Evolutionary conservation across 2,888 invertebrate genomes (phyloP).

Genomic region (Sylvicola fuscatus): DNA sequence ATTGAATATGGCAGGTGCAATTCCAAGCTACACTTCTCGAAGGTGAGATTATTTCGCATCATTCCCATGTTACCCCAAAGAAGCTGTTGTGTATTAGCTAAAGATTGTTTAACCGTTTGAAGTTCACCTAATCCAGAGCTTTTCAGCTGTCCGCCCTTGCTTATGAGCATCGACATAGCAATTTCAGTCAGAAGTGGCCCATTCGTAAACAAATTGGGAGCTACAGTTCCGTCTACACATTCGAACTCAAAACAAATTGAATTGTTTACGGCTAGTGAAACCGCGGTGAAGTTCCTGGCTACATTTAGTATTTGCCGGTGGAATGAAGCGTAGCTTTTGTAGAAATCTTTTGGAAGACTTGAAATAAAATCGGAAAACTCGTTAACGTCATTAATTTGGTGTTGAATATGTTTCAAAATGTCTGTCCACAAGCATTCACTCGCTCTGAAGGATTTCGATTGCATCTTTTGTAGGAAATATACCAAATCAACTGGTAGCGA

Average conservation of each 20-base stretch:
- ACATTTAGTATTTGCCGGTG: background rate
- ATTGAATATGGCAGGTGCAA: conserved; percentile 10
- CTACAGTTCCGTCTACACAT: background rate
- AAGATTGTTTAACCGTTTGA: conserved; percentile 14
- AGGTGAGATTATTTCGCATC: conserved; percentile 16
- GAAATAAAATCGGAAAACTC: background rate
- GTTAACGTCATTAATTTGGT: background rate
- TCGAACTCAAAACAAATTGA: background rate
- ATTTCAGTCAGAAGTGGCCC: background rate
- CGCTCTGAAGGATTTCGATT: background rate
- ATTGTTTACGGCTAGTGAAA: conserved; percentile 2
- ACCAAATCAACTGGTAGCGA: conserved; percentile 4
- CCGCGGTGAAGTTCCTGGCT: background rate
- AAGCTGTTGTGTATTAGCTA: conserved; percentile 24
- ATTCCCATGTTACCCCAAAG: conserved; percentile 36
- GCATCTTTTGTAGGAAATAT: background rate
- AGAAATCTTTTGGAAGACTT: conserved; percentile 1
- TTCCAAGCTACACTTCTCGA: conserved; percentile 6
- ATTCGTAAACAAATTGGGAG: background rate
- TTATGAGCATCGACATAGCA: conserved; percentile 5
- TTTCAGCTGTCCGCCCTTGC: conserved; percentile 15
- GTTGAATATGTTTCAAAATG: background rate
- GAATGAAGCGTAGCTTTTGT: conserved; percentile 6
- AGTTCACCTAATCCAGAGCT: conserved; percentile 18
- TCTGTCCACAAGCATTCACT: conserved; percentile 5